Conservation (phyloP, 2,888 invertebrate species). For the Argynnis bischoffii region DNA sequence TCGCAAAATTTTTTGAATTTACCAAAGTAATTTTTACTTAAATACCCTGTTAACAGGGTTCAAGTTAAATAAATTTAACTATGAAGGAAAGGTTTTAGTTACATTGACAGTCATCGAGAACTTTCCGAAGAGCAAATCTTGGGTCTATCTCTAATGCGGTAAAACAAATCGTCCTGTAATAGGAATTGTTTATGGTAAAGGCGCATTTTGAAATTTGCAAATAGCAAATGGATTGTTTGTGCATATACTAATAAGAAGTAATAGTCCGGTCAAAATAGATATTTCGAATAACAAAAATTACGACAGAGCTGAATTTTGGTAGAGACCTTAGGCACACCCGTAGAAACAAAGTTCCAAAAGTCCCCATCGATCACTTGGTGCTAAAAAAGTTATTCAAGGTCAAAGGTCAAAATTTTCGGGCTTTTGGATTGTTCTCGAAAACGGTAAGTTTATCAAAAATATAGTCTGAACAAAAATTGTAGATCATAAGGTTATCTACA, state of each 20-base stretch:
- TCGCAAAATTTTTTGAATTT: slow-evolving; percentile 54
- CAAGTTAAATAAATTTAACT: slow-evolving; percentile 7
- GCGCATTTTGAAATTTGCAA: slow-evolving; percentile 12
- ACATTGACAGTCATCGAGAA: slow-evolving; percentile 37
- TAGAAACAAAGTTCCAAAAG: too few relatives aligned
- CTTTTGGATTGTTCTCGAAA: too few relatives aligned
- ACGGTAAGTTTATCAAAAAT: too few relatives aligned
- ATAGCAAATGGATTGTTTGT: neutral
- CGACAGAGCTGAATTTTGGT: too few relatives aligned
- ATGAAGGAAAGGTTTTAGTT: slow-evolving; percentile 29
- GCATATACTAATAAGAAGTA: neutral
- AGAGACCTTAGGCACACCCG: too few relatives aligned
- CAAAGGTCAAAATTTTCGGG: too few relatives aligned
- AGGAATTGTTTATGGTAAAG: slow-evolving; percentile 29
- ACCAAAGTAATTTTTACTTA: slow-evolving; percentile 54
- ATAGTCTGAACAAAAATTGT: too few relatives aligned
- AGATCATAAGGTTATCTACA: too few relatives aligned
- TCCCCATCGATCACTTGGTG: too few relatives aligned
- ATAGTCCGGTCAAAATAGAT: too few relatives aligned
- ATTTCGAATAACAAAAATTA: too few relatives aligned
- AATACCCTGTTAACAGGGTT: slow-evolving; percentile 47
- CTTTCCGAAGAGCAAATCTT: slow-evolving; percentile 37
- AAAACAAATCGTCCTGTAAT: slow-evolving; percentile 34
- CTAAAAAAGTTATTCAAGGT: too few relatives aligned
- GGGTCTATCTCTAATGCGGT: slow-evolving; percentile 36